Percentiles rank a stretch among this genome's conserved stretches.
These are phyloP conservation scores for Epirrhoe alternata DNA, from an alignment of 2,888 invertebrate species.

Conservation along the genomic window DNA sequence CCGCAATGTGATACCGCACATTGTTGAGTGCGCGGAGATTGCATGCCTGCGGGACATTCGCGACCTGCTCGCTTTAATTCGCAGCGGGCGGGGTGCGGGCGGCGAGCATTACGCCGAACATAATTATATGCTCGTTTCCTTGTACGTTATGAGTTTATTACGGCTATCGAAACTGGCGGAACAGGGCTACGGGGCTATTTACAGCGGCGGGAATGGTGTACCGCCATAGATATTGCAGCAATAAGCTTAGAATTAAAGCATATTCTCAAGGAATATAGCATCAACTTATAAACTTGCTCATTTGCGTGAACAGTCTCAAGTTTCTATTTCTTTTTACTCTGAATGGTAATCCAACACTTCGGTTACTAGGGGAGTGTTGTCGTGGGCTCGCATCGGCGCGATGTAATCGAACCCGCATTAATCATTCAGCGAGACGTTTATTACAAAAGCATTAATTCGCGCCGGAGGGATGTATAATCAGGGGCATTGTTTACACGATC, in stretches of 20 bases:
- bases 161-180: conserved; percentile 12
- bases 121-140: conserved; percentile 18
- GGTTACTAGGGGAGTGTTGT: not conserved
- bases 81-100: conserved; percentile 4
- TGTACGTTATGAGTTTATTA: conserved; percentile 9
- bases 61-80: conserved; percentile 14
- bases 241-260: not conserved
- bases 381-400: not conserved
- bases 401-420: conserved; percentile 20
- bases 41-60: conserved; percentile 17
- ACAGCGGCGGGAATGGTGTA: not conserved
- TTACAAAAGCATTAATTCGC: conserved; percentile 18
- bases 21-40: not conserved
- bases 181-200: conserved; percentile 1
- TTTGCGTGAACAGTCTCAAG: not conserved
- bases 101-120: conserved; percentile 14
- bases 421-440: conserved; percentile 20
- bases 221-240: conserved; percentile 2
- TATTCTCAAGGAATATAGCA: not conserved
- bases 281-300: not conserved
- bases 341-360: not conserved
- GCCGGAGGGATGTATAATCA: conserved; percentile 17
- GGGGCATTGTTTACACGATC: conserved; percentile 12
- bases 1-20: not conserved
- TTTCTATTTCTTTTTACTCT: not conserved